Base-by-base conservation (phyloP, 1,140 invertebrate species). In the Octopus sinensis region DNA sequence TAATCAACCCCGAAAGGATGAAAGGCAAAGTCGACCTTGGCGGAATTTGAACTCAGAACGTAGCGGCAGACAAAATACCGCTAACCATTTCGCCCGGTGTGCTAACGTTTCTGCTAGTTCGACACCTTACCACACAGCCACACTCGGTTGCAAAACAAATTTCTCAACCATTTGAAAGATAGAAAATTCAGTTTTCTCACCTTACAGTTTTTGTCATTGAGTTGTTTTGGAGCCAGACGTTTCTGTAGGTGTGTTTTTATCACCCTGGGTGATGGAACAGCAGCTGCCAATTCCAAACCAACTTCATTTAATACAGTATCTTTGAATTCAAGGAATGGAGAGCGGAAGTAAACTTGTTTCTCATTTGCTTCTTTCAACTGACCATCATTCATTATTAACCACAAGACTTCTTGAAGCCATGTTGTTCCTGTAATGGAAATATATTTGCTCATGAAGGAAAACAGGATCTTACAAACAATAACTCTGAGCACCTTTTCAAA, bases 351-450 rank as follows among this genome's bases (percentile, higher is more conserved):
- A 79, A 96, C 92, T 62, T 85, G 87, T n/a, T 94, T 92, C 51
- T 92, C 92, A 86, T 93, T 93, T 0, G 95, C 95, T 2, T 92
- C 92, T 86, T 95, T 93, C 85, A 94, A 96, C 88, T 97, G 93
- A 76, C 95, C 93, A 79, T 87, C 85, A 87, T 96, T 94, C 6
- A 93, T 94, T 53, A 97, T 93, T 30, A 96, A 92, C 95, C 95
- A 97, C 4, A 95, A 92, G 93, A 97, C 95, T 91, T 97, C 96
- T 89, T 96, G 95, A 9, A 93, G 93, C 95, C 95, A 96, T 4
- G 96, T 96, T 62, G 95, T 96, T 53, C 96, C 96, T 90, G 76
- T 6, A 82, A 83, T 73, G 13, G 13, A 62, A 62, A 62, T 1
- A 43, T 43, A 43, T 43, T 43, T 23, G 23, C 23, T 23, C 23